Conservation (phyloP, 2,888 invertebrate species). For the Torymus aiolomorphi region DNA sequence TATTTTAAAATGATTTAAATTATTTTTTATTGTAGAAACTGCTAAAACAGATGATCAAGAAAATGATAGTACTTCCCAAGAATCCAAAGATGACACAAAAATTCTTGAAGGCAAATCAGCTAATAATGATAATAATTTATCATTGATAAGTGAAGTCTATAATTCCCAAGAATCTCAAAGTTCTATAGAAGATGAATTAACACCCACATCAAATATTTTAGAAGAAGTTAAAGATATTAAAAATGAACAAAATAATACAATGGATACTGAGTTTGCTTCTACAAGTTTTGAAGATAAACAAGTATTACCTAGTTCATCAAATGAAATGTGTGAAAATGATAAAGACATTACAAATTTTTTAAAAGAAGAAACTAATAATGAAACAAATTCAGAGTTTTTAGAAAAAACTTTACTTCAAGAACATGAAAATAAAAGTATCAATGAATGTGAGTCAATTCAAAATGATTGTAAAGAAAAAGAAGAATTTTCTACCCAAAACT, state of each 20-base stretch:
- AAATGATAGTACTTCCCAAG: neutral
- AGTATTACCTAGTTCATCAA: neutral
- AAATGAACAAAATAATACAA: constrained; percentile 1
- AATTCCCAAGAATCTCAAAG: constrained; percentile 68
- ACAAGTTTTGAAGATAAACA: neutral
- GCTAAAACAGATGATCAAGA: neutral
- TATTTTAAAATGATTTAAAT: neutral
- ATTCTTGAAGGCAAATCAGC: constrained; percentile 21
- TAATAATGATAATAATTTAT: constrained; percentile 64
- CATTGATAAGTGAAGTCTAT: constrained; percentile 68
- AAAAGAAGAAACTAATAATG: constrained; percentile 19
- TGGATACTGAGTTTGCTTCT: neutral
- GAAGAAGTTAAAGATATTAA: constrained; percentile 19
- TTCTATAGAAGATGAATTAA: constrained; percentile 23
- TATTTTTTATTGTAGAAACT: constrained; percentile 31
- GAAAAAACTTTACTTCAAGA: neutral
- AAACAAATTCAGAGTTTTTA: constrained; percentile 2
- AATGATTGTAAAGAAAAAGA: no score
- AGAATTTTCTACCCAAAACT: no score
- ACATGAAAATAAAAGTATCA: constrained; percentile 14
- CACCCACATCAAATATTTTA: constrained; percentile 20
- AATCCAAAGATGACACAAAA: neutral
- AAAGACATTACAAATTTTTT: neutral
- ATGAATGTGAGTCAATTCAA: neutral
- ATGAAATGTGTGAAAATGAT: neutral